A percentile compares a stretch with the other conserved stretches of the same genome.
Conservation (phyloP, 2,113 vertebrate genomes). For the Stigmatopora argus region DNA sequence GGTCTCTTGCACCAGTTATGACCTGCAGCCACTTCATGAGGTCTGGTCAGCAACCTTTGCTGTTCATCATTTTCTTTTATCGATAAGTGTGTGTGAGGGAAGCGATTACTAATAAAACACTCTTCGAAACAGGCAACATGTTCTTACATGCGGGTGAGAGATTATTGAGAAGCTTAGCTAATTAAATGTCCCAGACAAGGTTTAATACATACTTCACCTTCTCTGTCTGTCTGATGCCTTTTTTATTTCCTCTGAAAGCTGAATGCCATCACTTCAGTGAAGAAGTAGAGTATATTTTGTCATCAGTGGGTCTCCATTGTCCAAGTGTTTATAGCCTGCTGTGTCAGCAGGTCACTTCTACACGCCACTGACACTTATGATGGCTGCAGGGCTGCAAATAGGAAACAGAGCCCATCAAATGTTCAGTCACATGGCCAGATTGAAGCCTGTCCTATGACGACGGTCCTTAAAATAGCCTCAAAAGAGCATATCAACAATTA, state of each 20-base stretch:
- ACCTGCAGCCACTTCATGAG: not conserved
- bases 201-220: not conserved
- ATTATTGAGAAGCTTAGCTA: slow-evolving; percentile 13
- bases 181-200: slow-evolving; percentile 14
- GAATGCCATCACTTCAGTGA: slow-evolving; percentile 12
- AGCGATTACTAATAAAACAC: slow-evolving; percentile 22
- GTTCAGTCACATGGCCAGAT: slow-evolving; percentile 6
- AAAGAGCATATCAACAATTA: not conserved
- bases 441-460: not conserved
- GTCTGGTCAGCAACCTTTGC: not conserved
- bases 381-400: slow-evolving; percentile 16
- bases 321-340: slow-evolving; percentile 28
- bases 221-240: slow-evolving; percentile 3
- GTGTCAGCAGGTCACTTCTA: slow-evolving; percentile 35
- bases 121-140: slow-evolving; percentile 2
- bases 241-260: slow-evolving; percentile 35
- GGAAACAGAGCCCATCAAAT: slow-evolving; percentile 5
- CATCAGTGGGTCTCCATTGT: slow-evolving; percentile 1
- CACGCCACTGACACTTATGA: slow-evolving; percentile 1
- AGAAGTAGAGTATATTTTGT: slow-evolving; percentile 19
- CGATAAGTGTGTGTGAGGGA: slow-evolving; percentile 6
- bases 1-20: not conserved
- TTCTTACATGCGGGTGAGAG: slow-evolving; percentile 16
- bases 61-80: slow-evolving; percentile 8
- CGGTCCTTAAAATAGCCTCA: not conserved